A percentile compares a stretch with the other conserved stretches of the same genome.
phyloP scores from a whole-genome alignment of 2,113 vertebrate genomes.

The Harpagus bidentatus region DNA sequence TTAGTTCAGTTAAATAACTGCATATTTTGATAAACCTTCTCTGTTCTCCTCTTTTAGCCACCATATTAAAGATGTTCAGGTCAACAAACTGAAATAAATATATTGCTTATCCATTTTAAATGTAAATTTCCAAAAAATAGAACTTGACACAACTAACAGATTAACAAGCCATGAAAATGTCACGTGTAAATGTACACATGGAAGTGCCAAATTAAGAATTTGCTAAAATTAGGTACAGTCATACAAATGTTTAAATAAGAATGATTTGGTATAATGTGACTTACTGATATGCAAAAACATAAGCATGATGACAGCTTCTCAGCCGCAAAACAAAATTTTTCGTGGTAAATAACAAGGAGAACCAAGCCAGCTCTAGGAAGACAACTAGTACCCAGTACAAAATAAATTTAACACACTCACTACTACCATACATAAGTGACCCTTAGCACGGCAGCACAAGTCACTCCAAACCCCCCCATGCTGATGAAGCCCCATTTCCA shows the following conservation, averaged over 20 bases:
- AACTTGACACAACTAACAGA: background rate
- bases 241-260: background rate
- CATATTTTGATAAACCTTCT: background rate
- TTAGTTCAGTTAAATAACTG: background rate
- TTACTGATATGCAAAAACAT: background rate
- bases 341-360: background rate
- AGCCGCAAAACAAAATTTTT: background rate
- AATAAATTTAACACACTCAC: background rate
- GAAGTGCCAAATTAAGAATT: background rate
- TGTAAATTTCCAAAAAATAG: background rate
- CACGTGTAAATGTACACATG: rapidly evolving
- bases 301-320: background rate
- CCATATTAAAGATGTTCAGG: background rate
- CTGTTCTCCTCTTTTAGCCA: background rate
- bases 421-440: background rate
- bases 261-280: rapidly evolving
- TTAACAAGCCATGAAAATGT: background rate
- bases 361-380: background rate
- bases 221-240: background rate
- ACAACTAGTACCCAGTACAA: background rate
- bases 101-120: background rate
- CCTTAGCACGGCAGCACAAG: background rate
- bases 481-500: background rate
- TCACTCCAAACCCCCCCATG: background rate
- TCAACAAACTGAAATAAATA: background rate